Evolutionary conservation across 2,888 invertebrate genomes (phyloP).

Genomic region (Heteropelma amictum): DNA sequence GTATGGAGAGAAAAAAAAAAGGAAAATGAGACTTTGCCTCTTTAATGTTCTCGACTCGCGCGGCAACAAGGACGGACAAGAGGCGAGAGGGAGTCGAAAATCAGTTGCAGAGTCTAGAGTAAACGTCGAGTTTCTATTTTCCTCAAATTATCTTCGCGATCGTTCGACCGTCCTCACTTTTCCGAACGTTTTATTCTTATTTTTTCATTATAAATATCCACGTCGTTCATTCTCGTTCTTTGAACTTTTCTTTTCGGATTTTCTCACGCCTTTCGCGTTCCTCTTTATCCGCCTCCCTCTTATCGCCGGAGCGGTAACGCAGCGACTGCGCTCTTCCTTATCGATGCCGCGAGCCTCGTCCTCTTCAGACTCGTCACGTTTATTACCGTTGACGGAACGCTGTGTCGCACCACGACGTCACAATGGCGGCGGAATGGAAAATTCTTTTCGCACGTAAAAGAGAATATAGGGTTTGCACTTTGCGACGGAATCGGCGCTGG

Average conservation of each 20-base stretch:
- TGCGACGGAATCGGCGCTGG: conserved; percentile 84
- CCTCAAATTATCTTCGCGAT: background rate
- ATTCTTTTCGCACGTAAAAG: conserved; percentile 88
- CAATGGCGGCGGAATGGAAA: conserved; percentile 76
- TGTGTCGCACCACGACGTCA: conserved; percentile 66
- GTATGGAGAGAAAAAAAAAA: background rate
- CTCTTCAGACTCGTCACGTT: conserved; percentile 52
- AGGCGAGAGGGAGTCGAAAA: conserved; percentile 42
- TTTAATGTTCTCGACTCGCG: conserved; percentile 49
- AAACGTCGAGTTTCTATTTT: too few relatives aligned
- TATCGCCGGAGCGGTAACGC: background rate
- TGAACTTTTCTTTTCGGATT: conserved; percentile 46
- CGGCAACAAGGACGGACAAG: conserved; percentile 55
- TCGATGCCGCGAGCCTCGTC: conserved; percentile 30
- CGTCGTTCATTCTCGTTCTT: conserved; percentile 56
- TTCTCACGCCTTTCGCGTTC: background rate
- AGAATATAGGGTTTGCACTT: conserved; percentile 91
- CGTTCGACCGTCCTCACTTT: background rate
- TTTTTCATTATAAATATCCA: conserved; percentile 48
- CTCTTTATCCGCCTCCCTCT: background rate
- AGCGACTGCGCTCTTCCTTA: conserved; percentile 18
- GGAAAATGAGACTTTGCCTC: conserved; percentile 18
- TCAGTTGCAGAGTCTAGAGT: conserved; percentile 47
- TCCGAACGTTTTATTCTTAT: background rate
- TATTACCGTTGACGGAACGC: conserved; percentile 22